Evolutionary conservation across 2,113 vertebrate genomes (phyloP).

Genomic region (Cariama cristata): DNA sequence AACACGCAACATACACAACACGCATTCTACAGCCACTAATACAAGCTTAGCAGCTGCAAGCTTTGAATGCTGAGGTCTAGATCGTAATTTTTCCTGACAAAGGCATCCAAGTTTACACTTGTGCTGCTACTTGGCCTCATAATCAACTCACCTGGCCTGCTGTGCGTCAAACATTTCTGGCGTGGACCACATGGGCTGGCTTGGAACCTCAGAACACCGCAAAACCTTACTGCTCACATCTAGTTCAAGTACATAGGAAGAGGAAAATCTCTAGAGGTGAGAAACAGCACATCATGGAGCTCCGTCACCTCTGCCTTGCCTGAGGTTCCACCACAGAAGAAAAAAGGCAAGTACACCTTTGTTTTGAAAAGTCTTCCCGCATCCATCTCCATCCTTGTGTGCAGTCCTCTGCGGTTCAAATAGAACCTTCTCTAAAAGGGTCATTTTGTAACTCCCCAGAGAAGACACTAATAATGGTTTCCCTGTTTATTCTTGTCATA

Average conservation of each 20-base stretch:
- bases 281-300: rapidly evolving
- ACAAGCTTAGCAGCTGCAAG: constrained; percentile 63
- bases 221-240: background rate
- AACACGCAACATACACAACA: background rate
- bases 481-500: background rate
- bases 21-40: constrained; percentile 46
- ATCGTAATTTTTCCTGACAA: background rate
- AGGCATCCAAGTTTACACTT: background rate
- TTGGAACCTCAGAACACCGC: background rate
- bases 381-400: background rate
- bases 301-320: background rate
- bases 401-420: background rate
- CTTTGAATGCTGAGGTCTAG: background rate
- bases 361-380: background rate
- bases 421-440: background rate
- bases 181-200: background rate
- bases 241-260: background rate
- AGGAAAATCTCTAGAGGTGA: background rate
- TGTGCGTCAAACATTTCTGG: background rate
- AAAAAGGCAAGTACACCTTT: background rate
- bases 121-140: background rate
- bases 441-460: background rate
- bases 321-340: rapidly evolving
- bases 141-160: background rate
- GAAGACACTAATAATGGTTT: background rate